These are phyloP conservation scores for Lissocephala sabroskyi DNA, from an alignment of 2,888 invertebrate species.

Conservation along the genomic window DNA sequence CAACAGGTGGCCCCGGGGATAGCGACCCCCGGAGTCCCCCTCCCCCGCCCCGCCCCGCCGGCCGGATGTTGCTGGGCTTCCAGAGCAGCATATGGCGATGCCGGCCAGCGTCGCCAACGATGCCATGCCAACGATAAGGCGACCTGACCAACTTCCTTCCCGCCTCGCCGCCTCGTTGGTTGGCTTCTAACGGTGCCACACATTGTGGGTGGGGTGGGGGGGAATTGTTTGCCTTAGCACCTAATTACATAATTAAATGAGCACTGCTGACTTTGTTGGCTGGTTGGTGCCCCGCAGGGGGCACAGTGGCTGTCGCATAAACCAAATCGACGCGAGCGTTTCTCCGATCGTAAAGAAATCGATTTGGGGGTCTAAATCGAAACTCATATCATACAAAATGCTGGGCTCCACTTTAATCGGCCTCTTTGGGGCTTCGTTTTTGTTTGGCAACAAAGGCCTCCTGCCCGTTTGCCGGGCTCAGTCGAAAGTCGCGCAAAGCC, in stretches of 20 bases:
- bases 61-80: conserved; percentile 42
- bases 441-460: too few species aligned
- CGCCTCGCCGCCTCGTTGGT: background rate
- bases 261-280: background rate
- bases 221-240: conserved; percentile 45
- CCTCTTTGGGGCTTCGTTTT: too few species aligned
- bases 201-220: background rate
- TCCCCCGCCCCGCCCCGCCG: conserved; percentile 8
- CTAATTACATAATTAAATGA: conserved; percentile 57
- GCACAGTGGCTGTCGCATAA: conserved; percentile 52
- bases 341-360: too few species aligned
- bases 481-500: too few species aligned
- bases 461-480: too few species aligned
- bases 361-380: too few species aligned
- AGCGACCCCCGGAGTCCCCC: conserved; percentile 1
- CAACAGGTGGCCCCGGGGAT: conserved; percentile 42
- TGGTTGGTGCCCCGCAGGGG: background rate
- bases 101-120: conserved; percentile 21
- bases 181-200: conserved; percentile 16
- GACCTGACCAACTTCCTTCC: too few species aligned
- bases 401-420: too few species aligned
- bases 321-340: conserved; percentile 64
- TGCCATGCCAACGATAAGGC: conserved; percentile 37
- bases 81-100: conserved; percentile 27
- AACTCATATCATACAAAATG: conserved; percentile 62